Percentiles rank a stretch among this genome's conserved stretches.
Evolutionary conservation across 2,797 vertebrate genomes (phyloP).

Genomic region (Coracias cyanogaster): DNA sequence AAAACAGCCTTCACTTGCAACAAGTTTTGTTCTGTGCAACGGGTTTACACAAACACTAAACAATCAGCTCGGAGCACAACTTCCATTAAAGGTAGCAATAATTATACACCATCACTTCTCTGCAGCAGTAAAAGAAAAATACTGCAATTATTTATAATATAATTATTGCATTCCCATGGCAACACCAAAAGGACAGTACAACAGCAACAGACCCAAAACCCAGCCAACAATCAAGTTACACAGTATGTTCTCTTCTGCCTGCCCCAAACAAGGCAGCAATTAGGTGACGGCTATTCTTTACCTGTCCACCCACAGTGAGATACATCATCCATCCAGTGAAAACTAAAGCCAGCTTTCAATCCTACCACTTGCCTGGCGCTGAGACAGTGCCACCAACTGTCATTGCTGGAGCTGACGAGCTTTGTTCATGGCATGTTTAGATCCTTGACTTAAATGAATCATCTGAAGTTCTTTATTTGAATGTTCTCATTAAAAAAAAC

Average conservation of each 20-base stretch:
- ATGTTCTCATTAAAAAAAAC: neutral
- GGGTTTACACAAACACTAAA: neutral
- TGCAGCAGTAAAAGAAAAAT: constrained; percentile 24
- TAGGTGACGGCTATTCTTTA: constrained; percentile 14
- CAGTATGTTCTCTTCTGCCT: neutral
- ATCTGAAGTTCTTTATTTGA: neutral
- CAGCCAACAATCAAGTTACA: neutral
- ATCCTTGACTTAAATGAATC: constrained; percentile 5
- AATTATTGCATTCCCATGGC: constrained; percentile 46
- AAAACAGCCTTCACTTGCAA: neutral
- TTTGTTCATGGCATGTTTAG: neutral
- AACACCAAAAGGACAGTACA: constrained; percentile 36
- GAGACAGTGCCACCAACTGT: neutral
- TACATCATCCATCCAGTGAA: neutral
- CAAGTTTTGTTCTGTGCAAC: constrained; percentile 5
- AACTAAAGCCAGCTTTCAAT: neutral
- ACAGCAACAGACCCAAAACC: neutral
- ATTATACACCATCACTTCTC: constrained; percentile 43
- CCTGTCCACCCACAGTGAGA: neutral
- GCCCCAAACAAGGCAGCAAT: neutral
- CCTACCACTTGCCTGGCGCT: neutral
- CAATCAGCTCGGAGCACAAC: neutral
- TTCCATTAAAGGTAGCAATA: constrained; percentile 29
- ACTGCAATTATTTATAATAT: constrained; percentile 10
- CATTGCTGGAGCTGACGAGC: neutral